Base-by-base conservation (phyloP, 2,888 invertebrate genomes). In the Achlya flavicornis region DNA sequence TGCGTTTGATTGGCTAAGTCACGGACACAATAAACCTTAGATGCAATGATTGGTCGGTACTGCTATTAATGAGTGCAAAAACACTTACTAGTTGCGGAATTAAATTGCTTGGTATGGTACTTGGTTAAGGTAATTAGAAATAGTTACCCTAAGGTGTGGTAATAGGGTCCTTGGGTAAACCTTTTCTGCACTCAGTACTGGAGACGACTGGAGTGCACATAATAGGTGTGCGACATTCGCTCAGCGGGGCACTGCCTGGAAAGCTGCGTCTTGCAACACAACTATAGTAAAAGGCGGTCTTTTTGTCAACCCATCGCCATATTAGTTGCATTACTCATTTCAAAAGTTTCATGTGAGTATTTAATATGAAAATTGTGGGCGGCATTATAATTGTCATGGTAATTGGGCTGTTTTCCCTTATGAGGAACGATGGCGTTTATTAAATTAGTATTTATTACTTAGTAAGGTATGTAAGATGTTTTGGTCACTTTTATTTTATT, bases 271-370 rank as follows among this genome's bases (percentile, higher is more conserved):
- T 57, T 63, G 57, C 46, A 63, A 66, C 72, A 68, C 70, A 66
- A 67, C 69, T 72, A 77, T 73, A 78, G 78, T 77, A 76, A 75
- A 74, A 63, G 64, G 70, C 69, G 71, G 70, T 66, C 77, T 81
- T 80, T 82, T 79, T 81, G 80, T 80, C 74, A 74, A 65, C 73
- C 66, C 70, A 71, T 69, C 75, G 60, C 82, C 81, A 75, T 83
- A 80, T 77, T 69, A 65, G 77, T 65, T 58, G 67, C 70, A 73
- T 77, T 74, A 74, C 77, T 80, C 79, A 83, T 84, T 84, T 81
- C 77, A 84, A 82, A 82, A 84, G 81, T 80, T 79, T 79, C 53
- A 53, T 53, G 2, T 19, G 19, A 19, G 76, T 72, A 46, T 53
- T 53, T 53, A 53, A 53, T 53, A 53, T 53, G 53, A 74, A 58